Conservation (phyloP, 2,888 invertebrate genomes). For the Trypoxylon attenuatum region DNA sequence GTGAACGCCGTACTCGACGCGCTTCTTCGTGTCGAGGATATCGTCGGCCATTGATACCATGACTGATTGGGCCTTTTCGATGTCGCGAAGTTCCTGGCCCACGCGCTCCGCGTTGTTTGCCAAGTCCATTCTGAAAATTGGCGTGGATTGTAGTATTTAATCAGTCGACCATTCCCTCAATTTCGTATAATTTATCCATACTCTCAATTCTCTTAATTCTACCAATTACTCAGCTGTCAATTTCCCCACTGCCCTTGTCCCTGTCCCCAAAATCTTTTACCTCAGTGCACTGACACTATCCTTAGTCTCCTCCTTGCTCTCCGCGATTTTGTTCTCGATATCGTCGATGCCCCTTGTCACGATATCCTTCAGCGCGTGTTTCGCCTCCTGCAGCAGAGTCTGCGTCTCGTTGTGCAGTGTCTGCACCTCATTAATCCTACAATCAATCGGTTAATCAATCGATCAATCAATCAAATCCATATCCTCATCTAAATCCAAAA, state of each 20-base stretch:
- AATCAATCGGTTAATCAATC: too few relatives aligned
- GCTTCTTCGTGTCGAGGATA: slow-evolving; percentile 87
- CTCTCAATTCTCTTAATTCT: background rate
- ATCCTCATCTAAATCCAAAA: too few relatives aligned
- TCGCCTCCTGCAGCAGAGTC: slow-evolving; percentile 77
- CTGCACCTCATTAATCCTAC: slow-evolving; percentile 76
- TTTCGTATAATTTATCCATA: too few relatives aligned
- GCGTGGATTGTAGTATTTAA: too few relatives aligned
- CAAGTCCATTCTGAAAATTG: slow-evolving; percentile 58
- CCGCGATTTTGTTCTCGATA: slow-evolving; percentile 77
- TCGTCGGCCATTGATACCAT: slow-evolving; percentile 89
- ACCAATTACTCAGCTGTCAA: background rate
- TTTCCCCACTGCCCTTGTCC: too few relatives aligned
- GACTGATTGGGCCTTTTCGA: slow-evolving; percentile 85
- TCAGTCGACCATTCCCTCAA: too few relatives aligned
- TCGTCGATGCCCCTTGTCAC: slow-evolving; percentile 73
- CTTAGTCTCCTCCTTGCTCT: slow-evolving; percentile 76
- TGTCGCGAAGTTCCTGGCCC: slow-evolving; percentile 73
- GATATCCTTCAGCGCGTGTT: slow-evolving; percentile 73
- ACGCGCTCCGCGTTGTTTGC: slow-evolving; percentile 63
- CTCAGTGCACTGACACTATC: slow-evolving; percentile 79
- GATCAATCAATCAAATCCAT: too few relatives aligned
- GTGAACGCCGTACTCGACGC: slow-evolving; percentile 89
- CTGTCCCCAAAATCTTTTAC: slow-evolving; percentile 71
- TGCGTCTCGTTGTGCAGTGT: slow-evolving; percentile 80